Conservation (phyloP, 2,888 invertebrate species). For the Myopa tessellatipennis region DNA sequence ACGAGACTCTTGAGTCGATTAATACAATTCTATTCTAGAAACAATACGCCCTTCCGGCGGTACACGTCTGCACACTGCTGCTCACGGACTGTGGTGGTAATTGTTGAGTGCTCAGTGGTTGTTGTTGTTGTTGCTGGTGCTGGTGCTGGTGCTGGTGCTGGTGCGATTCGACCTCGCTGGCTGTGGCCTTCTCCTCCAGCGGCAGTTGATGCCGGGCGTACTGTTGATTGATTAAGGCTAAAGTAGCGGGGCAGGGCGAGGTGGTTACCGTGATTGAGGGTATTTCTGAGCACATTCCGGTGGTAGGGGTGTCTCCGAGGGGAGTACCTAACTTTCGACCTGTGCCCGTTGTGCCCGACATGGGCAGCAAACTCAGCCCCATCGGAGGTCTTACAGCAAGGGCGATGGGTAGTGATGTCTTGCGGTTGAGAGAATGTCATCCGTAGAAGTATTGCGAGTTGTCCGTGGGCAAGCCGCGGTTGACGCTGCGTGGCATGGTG, state of each 20-base stretch:
- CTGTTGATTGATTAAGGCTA: constrained; percentile 52
- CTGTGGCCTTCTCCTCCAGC: constrained; percentile 31
- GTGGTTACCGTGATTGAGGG: constrained; percentile 61
- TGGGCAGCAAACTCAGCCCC: constrained; percentile 60
- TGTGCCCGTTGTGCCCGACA: constrained; percentile 59
- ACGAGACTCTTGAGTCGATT: constrained; percentile 49
- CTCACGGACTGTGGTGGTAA: constrained; percentile 47
- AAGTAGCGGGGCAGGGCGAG: constrained; percentile 54
- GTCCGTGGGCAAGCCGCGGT: constrained; percentile 60
- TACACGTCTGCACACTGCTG: constrained; percentile 56
- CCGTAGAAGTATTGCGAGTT: constrained; percentile 64
- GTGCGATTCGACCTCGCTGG: constrained; percentile 2
- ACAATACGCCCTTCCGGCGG: constrained; percentile 63
- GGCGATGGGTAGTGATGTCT: constrained; percentile 60
- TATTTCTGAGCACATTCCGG: constrained; percentile 53
- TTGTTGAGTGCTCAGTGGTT: constrained; percentile 34
- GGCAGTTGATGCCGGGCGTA: constrained; percentile 46
- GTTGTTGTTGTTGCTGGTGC: constrained; percentile 31
- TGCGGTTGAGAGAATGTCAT: constrained; percentile 67
- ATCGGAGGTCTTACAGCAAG: constrained; percentile 58
- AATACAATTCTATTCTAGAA: constrained; percentile 62
- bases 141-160: constrained; percentile 36
- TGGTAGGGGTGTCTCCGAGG: constrained; percentile 42
- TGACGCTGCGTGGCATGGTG: constrained; percentile 62
- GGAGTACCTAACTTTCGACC: constrained; percentile 53